Evolutionary conservation across 2,797 vertebrate genomes (phyloP).

Genomic region (Coranthus polyacanthus): DNA sequence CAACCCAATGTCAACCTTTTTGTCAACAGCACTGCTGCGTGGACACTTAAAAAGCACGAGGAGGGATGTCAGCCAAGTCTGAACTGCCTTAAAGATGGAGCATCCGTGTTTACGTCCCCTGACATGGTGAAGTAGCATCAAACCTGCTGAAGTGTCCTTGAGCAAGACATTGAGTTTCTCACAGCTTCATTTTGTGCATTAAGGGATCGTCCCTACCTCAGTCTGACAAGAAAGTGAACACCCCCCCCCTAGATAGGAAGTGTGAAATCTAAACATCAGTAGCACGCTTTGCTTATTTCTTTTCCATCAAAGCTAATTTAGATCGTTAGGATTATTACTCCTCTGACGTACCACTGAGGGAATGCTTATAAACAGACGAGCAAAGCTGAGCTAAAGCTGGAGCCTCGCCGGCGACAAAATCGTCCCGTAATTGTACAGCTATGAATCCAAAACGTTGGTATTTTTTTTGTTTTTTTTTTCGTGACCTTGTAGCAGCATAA

Average conservation of each 20-base stretch:
- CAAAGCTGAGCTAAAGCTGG: too few species aligned
- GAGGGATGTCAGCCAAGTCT: background rate
- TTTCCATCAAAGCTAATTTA: too few species aligned
- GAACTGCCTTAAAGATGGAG: background rate
- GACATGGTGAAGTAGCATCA: background rate
- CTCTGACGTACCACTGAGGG: background rate
- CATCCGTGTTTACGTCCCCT: background rate
- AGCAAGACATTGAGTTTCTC: constrained; percentile 9
- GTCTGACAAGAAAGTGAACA: background rate
- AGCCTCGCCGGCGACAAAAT: too few species aligned
- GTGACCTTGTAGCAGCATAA: constrained; percentile 65
- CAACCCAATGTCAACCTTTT: constrained; percentile 29
- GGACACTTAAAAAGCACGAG: background rate
- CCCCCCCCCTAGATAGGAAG: too few species aligned
- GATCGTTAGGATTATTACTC: background rate
- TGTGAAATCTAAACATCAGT: too few species aligned
- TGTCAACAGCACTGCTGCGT: background rate
- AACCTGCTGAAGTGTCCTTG: constrained; percentile 46
- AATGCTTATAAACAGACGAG: background rate
- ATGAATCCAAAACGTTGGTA: background rate
- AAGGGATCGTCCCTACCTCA: too few species aligned
- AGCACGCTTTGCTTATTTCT: too few species aligned
- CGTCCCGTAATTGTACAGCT: constrained; percentile 1
- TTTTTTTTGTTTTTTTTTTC: too few species aligned
- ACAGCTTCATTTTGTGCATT: background rate